Evolutionary conservation across 2,888 invertebrate genomes (phyloP).

Genomic region (Prostheceraeus crozeri): DNA sequence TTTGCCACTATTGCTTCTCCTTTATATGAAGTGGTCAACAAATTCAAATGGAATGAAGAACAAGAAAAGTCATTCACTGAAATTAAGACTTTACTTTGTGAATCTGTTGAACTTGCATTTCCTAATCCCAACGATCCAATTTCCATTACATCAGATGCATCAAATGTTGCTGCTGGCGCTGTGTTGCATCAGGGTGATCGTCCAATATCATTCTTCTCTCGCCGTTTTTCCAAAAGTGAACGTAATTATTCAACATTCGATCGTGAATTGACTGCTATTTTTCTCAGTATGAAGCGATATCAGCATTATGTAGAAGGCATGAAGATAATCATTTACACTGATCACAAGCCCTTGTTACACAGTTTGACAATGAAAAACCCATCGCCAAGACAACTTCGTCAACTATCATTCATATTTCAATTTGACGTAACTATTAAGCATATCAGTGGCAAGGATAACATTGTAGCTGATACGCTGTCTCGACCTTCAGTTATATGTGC

Average conservation of each 20-base stretch:
- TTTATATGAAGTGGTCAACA: conserved; percentile 10
- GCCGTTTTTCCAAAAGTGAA: neutral
- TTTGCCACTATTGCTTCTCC: conserved; percentile 27
- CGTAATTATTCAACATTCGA: conserved; percentile 16
- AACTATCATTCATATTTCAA: neutral
- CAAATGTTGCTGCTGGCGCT: conserved; percentile 11
- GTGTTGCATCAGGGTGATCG: conserved; percentile 31
- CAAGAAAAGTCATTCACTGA: conserved; percentile 2
- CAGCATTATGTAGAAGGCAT: conserved; percentile 47
- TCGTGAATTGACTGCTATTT: conserved; percentile 21
- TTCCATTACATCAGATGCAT: conserved; percentile 5
- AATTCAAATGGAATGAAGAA: conserved; percentile 9
- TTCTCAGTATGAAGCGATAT: conserved; percentile 37
- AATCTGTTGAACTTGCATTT: neutral
- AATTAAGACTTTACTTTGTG: neutral
- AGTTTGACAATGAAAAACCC: no score
- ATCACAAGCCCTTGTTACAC: conserved; percentile 45
- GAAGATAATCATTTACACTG: conserved; percentile 45
- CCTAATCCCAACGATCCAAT: conserved; percentile 3
- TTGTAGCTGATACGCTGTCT: conserved; percentile 32
- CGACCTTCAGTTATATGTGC: neutral
- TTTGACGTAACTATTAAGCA: neutral
- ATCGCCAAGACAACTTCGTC: conserved; percentile 10
- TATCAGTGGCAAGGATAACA: conserved; percentile 11
- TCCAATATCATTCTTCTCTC: conserved; percentile 39